Evolutionary conservation across 2,113 vertebrate genomes (phyloP), one percentile per base, ranked within the genome.

Genomic region (Noctilio leporinus): DNA sequence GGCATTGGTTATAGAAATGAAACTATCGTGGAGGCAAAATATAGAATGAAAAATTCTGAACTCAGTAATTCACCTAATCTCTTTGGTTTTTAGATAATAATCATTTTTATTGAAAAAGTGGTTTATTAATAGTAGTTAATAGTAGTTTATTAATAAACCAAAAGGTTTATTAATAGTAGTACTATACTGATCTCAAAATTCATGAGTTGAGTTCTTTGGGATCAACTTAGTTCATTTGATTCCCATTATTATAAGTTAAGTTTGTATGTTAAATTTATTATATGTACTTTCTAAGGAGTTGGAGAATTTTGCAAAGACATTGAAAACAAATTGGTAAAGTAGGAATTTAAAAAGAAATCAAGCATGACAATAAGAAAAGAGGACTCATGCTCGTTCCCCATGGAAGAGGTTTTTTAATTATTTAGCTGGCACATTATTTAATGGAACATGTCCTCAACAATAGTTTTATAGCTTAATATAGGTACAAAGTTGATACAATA

Each of bases 141-240:
- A n/a, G n/a, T n/a, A n/a, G n/a, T n/a, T n/a, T n/a, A n/a, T n/a
- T n/a, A n/a, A 40, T 73, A 19, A 73, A 53, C 17, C 67, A 17
- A 73, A 82, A 62, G 7, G 0, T 81, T 26, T 30, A 43, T 47
- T 81, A 78, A 78, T 43, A 78, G 28, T 45, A 62, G 2, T 77
- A 47, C 20, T 57, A n/a, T 12, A 17, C 22, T 81, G 35, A 73
- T 87, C 15, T 78, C 16, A 87, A 76, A 89, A 80, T 59, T 92
- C 33, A 19, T 75, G 28, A 73, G 17, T 65, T 92, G 92, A 81
- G 19, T 83, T 83, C 51, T 84, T 89, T 95, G 16, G 12, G 47
- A 80, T 80, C 75, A 87, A 15, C 45, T 95, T 93, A 53, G 65
- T 80, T 78, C 4, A 72, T 86, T 81, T 87, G n/a, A 81, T 94